Evolutionary conservation across 1,140 invertebrate genomes (phyloP), one percentile per base, ranked within the genome.

Genomic region (Parapsyche elsis): DNA sequence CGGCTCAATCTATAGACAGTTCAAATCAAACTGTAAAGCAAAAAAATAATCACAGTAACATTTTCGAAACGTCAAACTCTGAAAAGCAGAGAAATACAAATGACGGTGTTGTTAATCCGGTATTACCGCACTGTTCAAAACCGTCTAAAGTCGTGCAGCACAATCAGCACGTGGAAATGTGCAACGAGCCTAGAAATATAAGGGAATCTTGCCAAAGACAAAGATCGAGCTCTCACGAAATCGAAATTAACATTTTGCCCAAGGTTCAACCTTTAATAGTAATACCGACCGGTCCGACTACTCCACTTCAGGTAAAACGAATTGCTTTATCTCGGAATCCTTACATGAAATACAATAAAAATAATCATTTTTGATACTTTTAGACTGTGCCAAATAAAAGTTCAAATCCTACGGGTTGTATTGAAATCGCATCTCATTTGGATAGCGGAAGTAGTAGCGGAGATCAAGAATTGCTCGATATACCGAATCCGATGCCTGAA

Each of bases 401-500:
- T 75, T 14, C 57, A 10, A 64, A 53, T 44, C 59, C 46, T 38
- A 19, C 38, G 7, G 44, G 64, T 77, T 38, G 23, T 26, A 30
- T 45, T 14, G 59, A 77, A 9, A 19, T 38, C 0, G 26, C 45
- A 1, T 77, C 75, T 38, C 75, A 46, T 44, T 21, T 46, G 7
- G 75, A 57, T 49, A 78, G 79, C 23, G 78, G 80, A 71, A 78
- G 59, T 38, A 83, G 77, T 57, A 76, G 74, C 10, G 80, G 80
- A 1, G 80, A 79, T 45, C 75, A 78, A 21, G 79, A 82, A 21
- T 67, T 76, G 30, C 23, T 57, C 49, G 76, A 64, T 10, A 46
- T 81, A 9, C 82, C 82, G 0, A 80, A 73, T 21, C 80, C 82
- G 2, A 83, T 83, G 82, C 76, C 80, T 9, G 59, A 77, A 30